These are phyloP conservation scores for Euleptes europaea DNA, from an alignment of 2,113 vertebrate species.

Conservation along the genomic window DNA sequence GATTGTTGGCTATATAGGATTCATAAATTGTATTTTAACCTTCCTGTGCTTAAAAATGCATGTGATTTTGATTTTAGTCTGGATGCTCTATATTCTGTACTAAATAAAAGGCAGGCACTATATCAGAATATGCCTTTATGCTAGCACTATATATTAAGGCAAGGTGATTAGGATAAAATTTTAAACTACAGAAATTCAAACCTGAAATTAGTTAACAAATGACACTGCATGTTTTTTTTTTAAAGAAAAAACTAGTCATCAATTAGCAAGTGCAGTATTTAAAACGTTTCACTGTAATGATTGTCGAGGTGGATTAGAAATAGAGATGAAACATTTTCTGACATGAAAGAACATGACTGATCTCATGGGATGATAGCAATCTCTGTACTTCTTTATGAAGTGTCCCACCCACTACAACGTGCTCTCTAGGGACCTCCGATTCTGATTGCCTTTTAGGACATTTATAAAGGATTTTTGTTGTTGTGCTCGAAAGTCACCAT, in stretches of 20 bases:
- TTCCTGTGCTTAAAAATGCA: no score
- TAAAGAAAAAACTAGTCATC: constrained; percentile 1
- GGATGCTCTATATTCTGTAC: no score
- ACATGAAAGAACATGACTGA: background rate
- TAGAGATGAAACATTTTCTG: background rate
- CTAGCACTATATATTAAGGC: background rate
- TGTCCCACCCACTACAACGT: background rate
- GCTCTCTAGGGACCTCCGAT: background rate
- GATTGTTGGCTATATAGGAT: no score
- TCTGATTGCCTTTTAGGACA: constrained; percentile 9
- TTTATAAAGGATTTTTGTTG: background rate
- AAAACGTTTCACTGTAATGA: constrained; percentile 10
- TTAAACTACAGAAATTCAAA: background rate
- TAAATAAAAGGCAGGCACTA: no score
- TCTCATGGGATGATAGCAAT: background rate
- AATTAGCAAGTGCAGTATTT: background rate
- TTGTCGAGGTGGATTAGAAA: background rate
- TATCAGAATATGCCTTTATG: background rate
- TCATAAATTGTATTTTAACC: no score
- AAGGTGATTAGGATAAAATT: background rate
- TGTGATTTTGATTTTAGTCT: no score
- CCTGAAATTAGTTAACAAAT: background rate
- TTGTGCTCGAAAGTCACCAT: background rate
- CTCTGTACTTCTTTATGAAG: background rate
- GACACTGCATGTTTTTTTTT: background rate